Percentiles rank a stretch among this genome's conserved stretches.
phyloP scores from a whole-genome alignment of 2,888 invertebrate genomes.

The Callosobruchus maculatus region DNA sequence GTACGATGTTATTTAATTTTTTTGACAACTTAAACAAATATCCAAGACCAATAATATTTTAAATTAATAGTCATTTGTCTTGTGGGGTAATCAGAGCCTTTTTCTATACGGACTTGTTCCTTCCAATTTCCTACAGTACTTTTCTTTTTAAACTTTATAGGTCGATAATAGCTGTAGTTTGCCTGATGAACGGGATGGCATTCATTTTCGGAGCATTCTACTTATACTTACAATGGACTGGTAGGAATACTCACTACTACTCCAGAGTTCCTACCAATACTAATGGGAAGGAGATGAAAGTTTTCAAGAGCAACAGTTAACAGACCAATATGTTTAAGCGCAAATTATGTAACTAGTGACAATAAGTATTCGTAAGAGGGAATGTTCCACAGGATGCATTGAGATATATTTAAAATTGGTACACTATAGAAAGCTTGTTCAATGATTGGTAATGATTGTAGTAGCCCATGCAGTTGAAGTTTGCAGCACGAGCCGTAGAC shows the following conservation, averaged over 20 bases:
- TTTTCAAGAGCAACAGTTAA: background rate
- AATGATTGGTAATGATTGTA: no score
- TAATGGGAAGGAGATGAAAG: background rate
- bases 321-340: background rate
- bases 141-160: slow-evolving; percentile 10
- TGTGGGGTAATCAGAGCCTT: no score
- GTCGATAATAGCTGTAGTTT: background rate
- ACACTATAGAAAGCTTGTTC: no score
- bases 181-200: slow-evolving; percentile 38
- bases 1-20: no score
- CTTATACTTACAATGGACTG: slow-evolving; percentile 50
- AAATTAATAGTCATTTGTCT: no score
- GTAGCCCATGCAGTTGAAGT: no score
- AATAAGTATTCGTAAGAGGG: background rate
- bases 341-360: background rate
- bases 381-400: background rate
- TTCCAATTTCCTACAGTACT: no score
- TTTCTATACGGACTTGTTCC: no score
- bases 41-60: no score
- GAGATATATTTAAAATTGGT: background rate
- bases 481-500: no score
- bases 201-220: slow-evolving; percentile 46
- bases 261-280: slow-evolving; percentile 20
- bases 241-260: slow-evolving; percentile 30
- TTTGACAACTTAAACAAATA: no score